Conservation (phyloP, 2,888 invertebrate genomes). For the Melanostoma scalare region DNA sequence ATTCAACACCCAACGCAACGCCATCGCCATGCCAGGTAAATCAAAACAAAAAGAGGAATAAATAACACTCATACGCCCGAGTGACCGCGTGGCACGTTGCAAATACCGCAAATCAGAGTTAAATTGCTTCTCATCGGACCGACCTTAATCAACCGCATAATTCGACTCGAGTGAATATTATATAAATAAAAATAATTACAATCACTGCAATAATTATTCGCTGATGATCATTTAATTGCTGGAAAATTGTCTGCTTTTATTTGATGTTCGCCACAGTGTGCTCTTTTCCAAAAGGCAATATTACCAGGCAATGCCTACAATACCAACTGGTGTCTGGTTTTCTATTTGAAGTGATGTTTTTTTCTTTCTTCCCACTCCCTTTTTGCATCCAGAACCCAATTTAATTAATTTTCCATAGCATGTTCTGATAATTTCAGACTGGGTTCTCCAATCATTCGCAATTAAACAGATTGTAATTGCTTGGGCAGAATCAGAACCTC, state of each 20-base stretch:
- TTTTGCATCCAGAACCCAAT: neutral
- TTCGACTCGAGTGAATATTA: conserved; percentile 47
- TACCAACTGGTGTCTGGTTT: neutral
- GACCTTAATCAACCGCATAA: conserved; percentile 70
- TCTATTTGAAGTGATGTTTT: neutral
- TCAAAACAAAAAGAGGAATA: conserved; percentile 18
- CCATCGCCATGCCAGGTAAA: neutral
- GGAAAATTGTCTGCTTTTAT: conserved; percentile 64
- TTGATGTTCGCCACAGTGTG: conserved; percentile 40
- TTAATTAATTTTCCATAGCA: conserved; percentile 58
- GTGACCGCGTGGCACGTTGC: neutral
- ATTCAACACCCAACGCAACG: conserved; percentile 25
- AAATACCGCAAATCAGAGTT: conserved; percentile 64
- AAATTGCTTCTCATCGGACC: conserved; percentile 56
- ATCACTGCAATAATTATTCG: conserved; percentile 68
- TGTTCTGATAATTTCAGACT: conserved; percentile 31
- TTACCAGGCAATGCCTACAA: neutral
- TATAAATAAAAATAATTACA: conserved; percentile 71
- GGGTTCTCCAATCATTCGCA: conserved; percentile 42
- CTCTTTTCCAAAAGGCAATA: neutral
- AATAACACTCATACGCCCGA: conserved; percentile 4
- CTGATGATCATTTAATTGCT: conserved; percentile 67
- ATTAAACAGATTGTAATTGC: conserved; percentile 69
- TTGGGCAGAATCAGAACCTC: neutral
- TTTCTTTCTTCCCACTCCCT: neutral